A percentile compares a stretch with the other conserved stretches of the same genome.
Evolutionary conservation across 2,113 vertebrate genomes (phyloP).

Genomic region (Notiomystis cincta): DNA sequence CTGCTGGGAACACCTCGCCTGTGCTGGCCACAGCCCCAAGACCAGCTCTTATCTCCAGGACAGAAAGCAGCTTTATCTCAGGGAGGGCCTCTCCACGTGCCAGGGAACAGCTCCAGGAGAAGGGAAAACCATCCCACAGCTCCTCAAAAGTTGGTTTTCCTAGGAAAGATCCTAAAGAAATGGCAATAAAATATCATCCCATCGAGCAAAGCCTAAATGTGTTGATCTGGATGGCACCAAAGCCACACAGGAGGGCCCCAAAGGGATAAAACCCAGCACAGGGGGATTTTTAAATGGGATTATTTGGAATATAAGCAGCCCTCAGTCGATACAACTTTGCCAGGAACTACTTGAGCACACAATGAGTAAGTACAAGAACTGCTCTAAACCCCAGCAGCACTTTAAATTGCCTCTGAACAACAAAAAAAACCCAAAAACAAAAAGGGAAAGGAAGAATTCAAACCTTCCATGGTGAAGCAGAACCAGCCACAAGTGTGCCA

Average conservation of each 20-base stretch:
- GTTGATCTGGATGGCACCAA: not conserved
- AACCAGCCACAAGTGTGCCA: accelerated
- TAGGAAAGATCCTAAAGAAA: not conserved
- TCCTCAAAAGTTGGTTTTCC: not conserved
- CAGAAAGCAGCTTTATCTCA: not conserved
- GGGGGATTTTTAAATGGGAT: not conserved
- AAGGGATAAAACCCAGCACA: not conserved
- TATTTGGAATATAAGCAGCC: not conserved
- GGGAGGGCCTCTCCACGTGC: accelerated
- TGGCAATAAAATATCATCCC: accelerated
- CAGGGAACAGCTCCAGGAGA: accelerated
- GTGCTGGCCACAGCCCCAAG: not conserved
- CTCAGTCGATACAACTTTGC: not conserved
- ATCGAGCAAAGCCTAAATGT: accelerated
- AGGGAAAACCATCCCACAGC: not conserved
- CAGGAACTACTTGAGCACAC: not conserved
- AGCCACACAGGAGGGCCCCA: not conserved
- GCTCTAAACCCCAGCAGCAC: not conserved
- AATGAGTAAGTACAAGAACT: accelerated
- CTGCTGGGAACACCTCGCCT: not conserved
- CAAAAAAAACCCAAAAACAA: no score
- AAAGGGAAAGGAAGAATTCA: not conserved
- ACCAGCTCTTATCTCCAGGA: not conserved
- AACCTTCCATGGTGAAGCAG: not conserved
- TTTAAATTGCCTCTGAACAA: not conserved